Percentiles rank a stretch among this genome's conserved stretches.
phyloP scores from a whole-genome alignment of 2,888 invertebrate species.

The Gibbula magus region DNA sequence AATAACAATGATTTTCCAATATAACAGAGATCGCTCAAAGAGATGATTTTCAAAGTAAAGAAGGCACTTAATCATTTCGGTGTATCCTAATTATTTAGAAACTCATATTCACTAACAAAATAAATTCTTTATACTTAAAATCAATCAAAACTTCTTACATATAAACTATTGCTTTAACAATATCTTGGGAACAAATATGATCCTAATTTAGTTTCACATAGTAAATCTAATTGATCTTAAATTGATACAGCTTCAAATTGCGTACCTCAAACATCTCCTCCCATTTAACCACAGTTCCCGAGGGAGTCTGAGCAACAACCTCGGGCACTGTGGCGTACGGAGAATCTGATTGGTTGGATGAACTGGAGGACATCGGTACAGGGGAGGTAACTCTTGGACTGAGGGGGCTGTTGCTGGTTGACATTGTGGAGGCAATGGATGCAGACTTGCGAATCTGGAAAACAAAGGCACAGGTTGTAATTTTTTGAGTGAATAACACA shows the following conservation, averaged over 20 bases:
- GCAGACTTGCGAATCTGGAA: constrained; percentile 61
- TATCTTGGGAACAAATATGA: not conserved
- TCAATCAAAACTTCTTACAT: not conserved
- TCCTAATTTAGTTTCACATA: not conserved
- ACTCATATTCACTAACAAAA: not conserved
- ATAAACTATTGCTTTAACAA: not conserved
- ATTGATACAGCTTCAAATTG: not conserved
- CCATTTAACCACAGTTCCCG: constrained; percentile 65
- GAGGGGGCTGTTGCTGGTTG: not conserved
- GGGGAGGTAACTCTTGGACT: constrained; percentile 46
- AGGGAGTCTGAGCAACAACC: constrained; percentile 68
- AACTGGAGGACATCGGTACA: constrained; percentile 50
- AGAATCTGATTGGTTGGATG: constrained; percentile 31
- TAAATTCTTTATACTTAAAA: not conserved
- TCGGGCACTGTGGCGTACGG: constrained; percentile 52
- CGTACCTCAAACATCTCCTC: constrained; percentile 67
- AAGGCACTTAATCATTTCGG: no score
- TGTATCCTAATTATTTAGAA: not conserved
- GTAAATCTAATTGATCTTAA: not conserved
- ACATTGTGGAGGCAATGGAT: constrained; percentile 54
- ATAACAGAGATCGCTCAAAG: no score
- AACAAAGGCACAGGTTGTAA: not conserved
- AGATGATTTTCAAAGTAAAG: no score
- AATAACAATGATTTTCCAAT: no score
- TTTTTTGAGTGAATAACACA: not conserved